phyloP scores from a whole-genome alignment of 2,113 vertebrate genomes.

The Onychorhynchus coronatus region DNA sequence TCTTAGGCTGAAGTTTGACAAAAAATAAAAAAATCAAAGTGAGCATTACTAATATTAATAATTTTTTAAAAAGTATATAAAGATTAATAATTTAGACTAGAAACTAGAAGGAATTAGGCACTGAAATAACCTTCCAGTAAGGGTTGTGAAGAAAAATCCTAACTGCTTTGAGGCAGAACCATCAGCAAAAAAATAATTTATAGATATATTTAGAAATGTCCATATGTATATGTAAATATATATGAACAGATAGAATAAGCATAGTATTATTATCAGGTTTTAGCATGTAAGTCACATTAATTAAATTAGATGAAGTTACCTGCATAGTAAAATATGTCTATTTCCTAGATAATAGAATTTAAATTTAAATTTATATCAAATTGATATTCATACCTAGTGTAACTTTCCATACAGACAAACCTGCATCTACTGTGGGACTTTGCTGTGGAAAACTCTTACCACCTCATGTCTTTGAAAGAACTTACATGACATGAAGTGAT shows the following conservation, averaged over 20 bases:
- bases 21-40: slow-evolving; percentile 3
- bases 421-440: background rate
- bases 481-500: background rate
- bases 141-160: background rate
- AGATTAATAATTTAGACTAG: slow-evolving; percentile 12
- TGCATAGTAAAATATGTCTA: background rate
- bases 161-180: background rate
- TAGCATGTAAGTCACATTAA: background rate
- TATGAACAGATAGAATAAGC: background rate
- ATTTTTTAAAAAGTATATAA: slow-evolving; percentile 8
- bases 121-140: background rate
- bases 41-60: slow-evolving; percentile 36
- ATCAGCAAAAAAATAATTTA: background rate
- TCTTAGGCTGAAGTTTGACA: slow-evolving; percentile 21
- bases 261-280: background rate
- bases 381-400: fast-evolving
- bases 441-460: background rate
- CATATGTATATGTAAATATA: too few relatives aligned
- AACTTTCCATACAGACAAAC: background rate
- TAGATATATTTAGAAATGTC: background rate
- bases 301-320: background rate
- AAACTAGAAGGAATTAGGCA: background rate
- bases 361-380: background rate
- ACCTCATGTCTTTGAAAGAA: background rate
- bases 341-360: background rate